These are phyloP conservation scores for Seira musarum DNA, from an alignment of 2,888 invertebrate genomes.

Conservation along the genomic window DNA sequence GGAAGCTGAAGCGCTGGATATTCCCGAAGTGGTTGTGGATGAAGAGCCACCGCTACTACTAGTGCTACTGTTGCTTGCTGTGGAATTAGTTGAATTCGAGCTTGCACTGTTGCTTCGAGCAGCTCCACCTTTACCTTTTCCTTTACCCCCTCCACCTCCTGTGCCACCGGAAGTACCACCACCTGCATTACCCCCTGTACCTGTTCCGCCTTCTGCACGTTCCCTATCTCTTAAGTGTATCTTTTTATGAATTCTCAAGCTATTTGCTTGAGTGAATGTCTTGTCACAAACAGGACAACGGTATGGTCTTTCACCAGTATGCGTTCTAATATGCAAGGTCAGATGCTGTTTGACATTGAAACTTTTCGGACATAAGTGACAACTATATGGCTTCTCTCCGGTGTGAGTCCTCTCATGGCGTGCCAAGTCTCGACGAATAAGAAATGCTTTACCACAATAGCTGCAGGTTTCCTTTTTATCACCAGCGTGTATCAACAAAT, in stretches of 20 bases:
- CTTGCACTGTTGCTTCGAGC: slow-evolving; percentile 32
- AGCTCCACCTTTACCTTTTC: slow-evolving; percentile 20
- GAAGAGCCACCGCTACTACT: slow-evolving; percentile 22
- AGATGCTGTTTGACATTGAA: slow-evolving; percentile 65
- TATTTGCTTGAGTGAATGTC: slow-evolving; percentile 65
- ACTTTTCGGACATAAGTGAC: slow-evolving; percentile 60
- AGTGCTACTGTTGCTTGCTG: slow-evolving; percentile 29
- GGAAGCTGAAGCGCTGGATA: slow-evolving; percentile 52
- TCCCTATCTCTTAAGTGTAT: slow-evolving; percentile 61
- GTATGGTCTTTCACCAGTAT: slow-evolving; percentile 64
- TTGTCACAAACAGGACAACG: slow-evolving; percentile 64
- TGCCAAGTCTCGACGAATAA: slow-evolving; percentile 61
- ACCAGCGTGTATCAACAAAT: slow-evolving; percentile 65
- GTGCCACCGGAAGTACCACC: neutral
- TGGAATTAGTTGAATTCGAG: slow-evolving; percentile 42
- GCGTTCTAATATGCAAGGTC: slow-evolving; percentile 62
- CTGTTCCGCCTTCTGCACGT: slow-evolving; percentile 27
- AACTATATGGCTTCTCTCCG: slow-evolving; percentile 61
- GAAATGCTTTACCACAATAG: slow-evolving; percentile 64
- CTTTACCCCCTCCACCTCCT: slow-evolving; percentile 2
- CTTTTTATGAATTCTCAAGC: slow-evolving; percentile 66
- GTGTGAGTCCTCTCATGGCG: slow-evolving; percentile 64
- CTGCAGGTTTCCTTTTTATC: slow-evolving; percentile 65
- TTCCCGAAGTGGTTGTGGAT: slow-evolving; percentile 48
- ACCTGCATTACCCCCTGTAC: slow-evolving; percentile 15